Base-by-base conservation (phyloP, 2,113 vertebrate genomes). In the Epinephelus lanceolatus region DNA sequence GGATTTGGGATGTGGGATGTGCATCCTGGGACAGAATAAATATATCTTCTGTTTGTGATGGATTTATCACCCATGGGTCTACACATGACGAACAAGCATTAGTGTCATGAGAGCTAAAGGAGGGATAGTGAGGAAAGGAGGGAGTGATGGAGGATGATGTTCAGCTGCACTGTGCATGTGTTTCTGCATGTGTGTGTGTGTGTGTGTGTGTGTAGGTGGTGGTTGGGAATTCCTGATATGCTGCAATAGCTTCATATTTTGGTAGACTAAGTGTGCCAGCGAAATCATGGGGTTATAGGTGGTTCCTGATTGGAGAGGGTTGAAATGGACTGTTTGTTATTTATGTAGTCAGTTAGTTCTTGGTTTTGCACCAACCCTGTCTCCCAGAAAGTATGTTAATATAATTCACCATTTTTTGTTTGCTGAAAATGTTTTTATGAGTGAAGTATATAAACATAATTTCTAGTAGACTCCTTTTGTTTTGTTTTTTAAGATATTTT, bases 21-120 rank as follows among this genome's bases (percentile, higher is more conserved):
- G 95, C 95, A 95, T 96, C 96, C 96, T 1, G 62, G 72, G 96
- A 96, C 95, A 95, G 94, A 97, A 96, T 95, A 94, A 97, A 97
- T 97, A 96, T 93, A 95, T 97, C 97, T 96, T 95, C 91, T 93
- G 92, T 93, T 95, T 95, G 96, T 95, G 95, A 97, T 94, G 96
- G 96, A 98, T 97, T 97, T 96, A 96, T 97, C 97, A 96, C 96
- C 96, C 96, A 94, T 94, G 93, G 95, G 93, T 96, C 95, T 96
- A 96, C 96, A 96, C 95, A 96, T 95, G 96, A 96, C 85, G 81
- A 92, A 96, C 96, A 96, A 96, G 95, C 96, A 97, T 97, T 97
- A 97, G 95, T 96, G 96, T 97, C 96, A 96, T 94, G 7, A 73
- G 66, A 47, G 57, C 61, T 30, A 15, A 42, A 59, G 72, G 27